Evolutionary conservation across 2,888 invertebrate species (phyloP).

Genomic region (Epistrophella euchroma): DNA sequence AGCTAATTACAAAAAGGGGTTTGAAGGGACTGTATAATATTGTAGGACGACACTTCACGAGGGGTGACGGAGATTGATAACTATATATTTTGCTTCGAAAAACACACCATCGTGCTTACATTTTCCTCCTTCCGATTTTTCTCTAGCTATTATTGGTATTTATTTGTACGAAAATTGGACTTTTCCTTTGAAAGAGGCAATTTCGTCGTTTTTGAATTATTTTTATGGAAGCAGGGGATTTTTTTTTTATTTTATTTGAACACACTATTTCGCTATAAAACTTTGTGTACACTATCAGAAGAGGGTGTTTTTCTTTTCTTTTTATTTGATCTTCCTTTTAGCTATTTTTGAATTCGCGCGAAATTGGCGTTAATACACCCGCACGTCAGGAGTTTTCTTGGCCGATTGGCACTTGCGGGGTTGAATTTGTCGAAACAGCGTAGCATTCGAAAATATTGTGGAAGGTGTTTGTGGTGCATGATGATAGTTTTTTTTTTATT

Average conservation of each 20-base stretch:
- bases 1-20: slow-evolving; percentile 41
- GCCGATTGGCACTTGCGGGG: slow-evolving; percentile 80
- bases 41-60: slow-evolving; percentile 34
- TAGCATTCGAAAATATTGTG: slow-evolving; percentile 56
- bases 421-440: slow-evolving; percentile 54
- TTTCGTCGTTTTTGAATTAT: slow-evolving; percentile 13
- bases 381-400: slow-evolving; percentile 82
- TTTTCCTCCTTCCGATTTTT: slow-evolving; percentile 54
- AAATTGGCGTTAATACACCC: slow-evolving; percentile 79
- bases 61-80: slow-evolving; percentile 16
- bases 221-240: slow-evolving; percentile 34
- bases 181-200: slow-evolving; percentile 54
- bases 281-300: slow-evolving; percentile 55
- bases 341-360: slow-evolving; percentile 77
- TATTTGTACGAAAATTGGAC: slow-evolving; percentile 61
- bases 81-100: slow-evolving; percentile 40
- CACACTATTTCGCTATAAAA: slow-evolving; percentile 41
- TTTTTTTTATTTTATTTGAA: slow-evolving; percentile 38
- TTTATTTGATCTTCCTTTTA: slow-evolving; percentile 46
- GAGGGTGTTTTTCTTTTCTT: slow-evolving; percentile 37
- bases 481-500: slow-evolving; percentile 61
- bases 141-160: slow-evolving; percentile 29
- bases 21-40: not conserved
- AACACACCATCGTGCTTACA: slow-evolving; percentile 66
- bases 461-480: slow-evolving; percentile 71